Base-by-base conservation (phyloP, 2,113 vertebrate species). In the Motacilla alba region DNA sequence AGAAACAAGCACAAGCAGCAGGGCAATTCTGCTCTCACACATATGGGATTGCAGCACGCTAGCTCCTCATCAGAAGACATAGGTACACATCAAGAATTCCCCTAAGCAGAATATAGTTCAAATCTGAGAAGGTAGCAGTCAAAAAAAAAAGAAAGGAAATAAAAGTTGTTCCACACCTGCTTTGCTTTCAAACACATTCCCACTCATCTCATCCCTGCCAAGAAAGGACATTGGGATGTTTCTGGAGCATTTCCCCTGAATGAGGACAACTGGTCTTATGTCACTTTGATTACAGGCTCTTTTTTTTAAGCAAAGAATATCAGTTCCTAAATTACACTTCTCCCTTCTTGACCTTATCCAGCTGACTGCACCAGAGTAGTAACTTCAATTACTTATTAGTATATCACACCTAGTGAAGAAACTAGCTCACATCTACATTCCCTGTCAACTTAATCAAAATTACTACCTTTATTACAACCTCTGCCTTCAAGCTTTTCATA, bases 1-100 rank as follows among this genome's bases (percentile, higher is more conserved):
- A 95, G 37, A 52, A 82, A 68, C 50, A 59, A 75, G 10, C 4
- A 1, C 6, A 58, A 56, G 46, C 13, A 62, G 33, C 18, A 53
- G 18, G 27, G 10, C 15, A 59, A 18, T 74, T 66, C 77, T 78
- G 26, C 31, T 31, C 4, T 28, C 7, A 2, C 52, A 66, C 0
- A 0, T 13, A 9, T 0, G 10, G 24, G 47, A 58, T 12, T 15
- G 15, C 33, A 82, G 60, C 62, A 50, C 10, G 3, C 19, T 16
- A 12, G 23, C 33, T 79, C 30, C 53, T 89, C 81, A 52, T 22
- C 46, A 74, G 64, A 58, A 62, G 28, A 74, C 41, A 49, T 0
- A 14, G 14, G 12, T 30, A 58, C 17, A 1, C 15, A 72, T 24
- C 11, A 77, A 43, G 21, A 72, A 50, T 28, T 80, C 23, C 15